Base-by-base conservation (phyloP, 2,888 invertebrate genomes). In the Standfussiana lucernea region DNA sequence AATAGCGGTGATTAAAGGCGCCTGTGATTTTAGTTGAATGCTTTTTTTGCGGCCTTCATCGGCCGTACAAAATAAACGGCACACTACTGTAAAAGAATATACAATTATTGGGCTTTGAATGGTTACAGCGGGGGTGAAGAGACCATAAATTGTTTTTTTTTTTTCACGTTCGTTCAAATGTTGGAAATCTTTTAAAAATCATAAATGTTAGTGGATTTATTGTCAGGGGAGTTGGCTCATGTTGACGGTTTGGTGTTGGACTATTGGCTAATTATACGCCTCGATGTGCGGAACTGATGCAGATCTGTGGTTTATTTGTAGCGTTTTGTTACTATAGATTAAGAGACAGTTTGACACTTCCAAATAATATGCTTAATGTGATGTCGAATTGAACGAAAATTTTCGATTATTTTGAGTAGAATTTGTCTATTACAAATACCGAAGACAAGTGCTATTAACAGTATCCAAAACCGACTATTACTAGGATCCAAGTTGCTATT, bases 61-160 rank as follows among this genome's bases (percentile, higher is more conserved):
- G 96, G 93, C 93, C 92, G 91, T 94, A 95, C 94, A 95, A 94
- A 94, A 95, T 94, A 93, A 95, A 95, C 94, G 95, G 95, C 95
- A 96, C 94, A 96, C 96, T 96, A 96, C 96, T 95, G 96, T 96
- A 96, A 96, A 96, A 96, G 96, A 96, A 96, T 96, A 96, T 96
- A 96, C 96, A 96, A 96, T 96, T 96, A 96, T 96, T 95, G 94
- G 92, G 95, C 93, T 96, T 96, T 96, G 96, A 96, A 96, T 95
- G 94, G 95, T 93, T 96, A 94, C 96, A 95, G 96, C 96, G 96
- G 96, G 96, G 95, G 96, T 96, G 96, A 96, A 95, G 95, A 95
- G 95, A 93, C 93, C 96, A 96, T 96, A 96, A 96, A 96, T 96
- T 95, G 95, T 94, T 93, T 89, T 93, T 96, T 95, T 95, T 96